phyloP scores from a whole-genome alignment of 2,888 invertebrate genomes.

The Macrosiphum euphorbiae region DNA sequence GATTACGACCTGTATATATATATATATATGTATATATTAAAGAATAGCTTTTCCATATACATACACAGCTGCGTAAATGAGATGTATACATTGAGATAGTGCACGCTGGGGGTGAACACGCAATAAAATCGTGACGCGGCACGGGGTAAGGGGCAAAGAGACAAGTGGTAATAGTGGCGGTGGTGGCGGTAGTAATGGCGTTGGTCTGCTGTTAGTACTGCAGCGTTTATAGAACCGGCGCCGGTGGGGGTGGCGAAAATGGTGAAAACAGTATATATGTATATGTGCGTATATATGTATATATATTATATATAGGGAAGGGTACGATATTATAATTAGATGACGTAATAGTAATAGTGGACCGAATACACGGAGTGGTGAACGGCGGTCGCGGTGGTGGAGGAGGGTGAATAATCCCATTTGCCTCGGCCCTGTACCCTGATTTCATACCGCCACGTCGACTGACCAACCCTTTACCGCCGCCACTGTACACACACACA shows the following conservation, averaged over 20 bases:
- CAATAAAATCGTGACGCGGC: constrained; percentile 63
- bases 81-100: constrained; percentile 23
- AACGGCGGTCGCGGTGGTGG: constrained; percentile 31
- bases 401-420: constrained; percentile 60
- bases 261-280: constrained; percentile 45
- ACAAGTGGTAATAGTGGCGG: constrained; percentile 51
- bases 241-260: constrained; percentile 38
- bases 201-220: constrained; percentile 3
- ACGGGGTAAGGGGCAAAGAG: constrained; percentile 52
- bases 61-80: constrained; percentile 30
- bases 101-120: constrained; percentile 17
- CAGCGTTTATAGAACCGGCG: constrained; percentile 41
- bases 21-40: neutral
- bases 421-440: constrained; percentile 72
- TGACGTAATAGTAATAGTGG: constrained; percentile 62
- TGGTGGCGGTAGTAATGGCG: constrained; percentile 34
- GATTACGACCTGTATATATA: neutral
- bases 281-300: neutral
- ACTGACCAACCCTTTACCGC: constrained; percentile 61
- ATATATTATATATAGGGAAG: constrained; percentile 19
- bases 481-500: neutral
- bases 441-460: constrained; percentile 59
- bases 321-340: constrained; percentile 62
- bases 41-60: constrained; percentile 32
- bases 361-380: constrained; percentile 24